Conservation (phyloP, 2,888 invertebrate species). For the Oscheius sp. region DNA sequence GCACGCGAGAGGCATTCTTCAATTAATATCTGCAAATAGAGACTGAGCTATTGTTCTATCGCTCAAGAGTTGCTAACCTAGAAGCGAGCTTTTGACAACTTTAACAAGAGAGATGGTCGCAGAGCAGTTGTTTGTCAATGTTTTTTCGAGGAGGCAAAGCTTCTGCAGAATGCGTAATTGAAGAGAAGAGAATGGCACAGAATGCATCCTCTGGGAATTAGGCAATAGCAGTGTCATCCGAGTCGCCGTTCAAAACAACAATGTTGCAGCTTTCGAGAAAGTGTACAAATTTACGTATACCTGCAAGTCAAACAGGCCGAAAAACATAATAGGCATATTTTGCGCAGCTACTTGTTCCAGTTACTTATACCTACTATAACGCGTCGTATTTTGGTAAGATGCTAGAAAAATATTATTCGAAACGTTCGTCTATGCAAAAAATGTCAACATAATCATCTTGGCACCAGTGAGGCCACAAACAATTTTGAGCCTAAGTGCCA, state of each 20-base stretch:
- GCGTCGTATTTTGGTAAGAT: not conserved
- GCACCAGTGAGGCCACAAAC: slow-evolving; percentile 11
- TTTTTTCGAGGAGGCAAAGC: slow-evolving; percentile 4
- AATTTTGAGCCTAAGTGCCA: slow-evolving; percentile 29
- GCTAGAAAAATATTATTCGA: not conserved
- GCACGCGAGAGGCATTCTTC: slow-evolving; percentile 11
- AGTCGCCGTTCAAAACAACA: slow-evolving; percentile 16
- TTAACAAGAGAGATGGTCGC: not conserved
- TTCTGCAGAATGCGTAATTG: slow-evolving; percentile 27
- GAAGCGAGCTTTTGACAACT: not conserved
- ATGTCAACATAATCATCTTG: slow-evolving; percentile 15
- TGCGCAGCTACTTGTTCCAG: not conserved
- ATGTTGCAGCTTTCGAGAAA: no score
- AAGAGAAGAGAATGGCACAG: slow-evolving; percentile 32
- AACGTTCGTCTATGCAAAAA: not conserved
- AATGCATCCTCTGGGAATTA: slow-evolving; percentile 34
- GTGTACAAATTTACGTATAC: no score
- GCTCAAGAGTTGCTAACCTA: not conserved
- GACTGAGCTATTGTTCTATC: not conserved
- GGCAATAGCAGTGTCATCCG: slow-evolving; percentile 18
- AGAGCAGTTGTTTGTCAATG: not conserved
- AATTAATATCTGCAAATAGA: not conserved
- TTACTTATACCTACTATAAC: not conserved
- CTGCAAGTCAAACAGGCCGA: no score
- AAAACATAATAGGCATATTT: not conserved